Evolutionary conservation across 1,140 invertebrate species (phyloP).

Genomic region (Leptinotarsa lineolata): DNA sequence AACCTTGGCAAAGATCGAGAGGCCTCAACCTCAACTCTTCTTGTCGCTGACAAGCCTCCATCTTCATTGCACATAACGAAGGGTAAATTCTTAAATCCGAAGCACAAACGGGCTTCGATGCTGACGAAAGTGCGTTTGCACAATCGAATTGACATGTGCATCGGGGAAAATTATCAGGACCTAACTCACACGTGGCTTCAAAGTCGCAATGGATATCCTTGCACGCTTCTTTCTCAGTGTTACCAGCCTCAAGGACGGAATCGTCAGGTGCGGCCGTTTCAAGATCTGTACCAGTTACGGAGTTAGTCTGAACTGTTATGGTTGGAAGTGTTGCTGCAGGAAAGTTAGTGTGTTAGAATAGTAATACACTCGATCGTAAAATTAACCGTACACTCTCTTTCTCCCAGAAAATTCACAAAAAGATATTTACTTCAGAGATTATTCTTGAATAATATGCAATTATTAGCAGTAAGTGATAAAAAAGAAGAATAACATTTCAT

Average conservation of each 20-base stretch:
- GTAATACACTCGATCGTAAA: not conserved
- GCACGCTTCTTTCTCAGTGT: constrained; percentile 67
- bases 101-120: constrained; percentile 75
- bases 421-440: too few species aligned
- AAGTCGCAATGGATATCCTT: constrained; percentile 81
- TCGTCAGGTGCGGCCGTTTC: constrained; percentile 37
- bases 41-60: constrained; percentile 83
- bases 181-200: constrained; percentile 80
- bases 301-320: constrained; percentile 38
- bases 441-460: too few species aligned
- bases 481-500: too few species aligned
- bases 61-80: constrained; percentile 84
- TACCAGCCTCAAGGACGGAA: constrained; percentile 40
- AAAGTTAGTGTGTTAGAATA: constrained; percentile 17
- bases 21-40: constrained; percentile 78
- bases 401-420: too few species aligned
- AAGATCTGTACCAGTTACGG: constrained; percentile 29
- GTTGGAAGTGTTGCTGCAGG: constrained; percentile 44
- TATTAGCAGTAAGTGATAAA: too few species aligned
- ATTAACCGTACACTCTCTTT: too few species aligned
- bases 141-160: constrained; percentile 79
- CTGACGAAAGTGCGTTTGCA: constrained; percentile 59
- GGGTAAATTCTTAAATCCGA: constrained; percentile 81
- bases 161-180: constrained; percentile 73
- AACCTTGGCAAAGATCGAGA: constrained; percentile 82